Evolutionary conservation across 2,797 vertebrate species (phyloP), one percentile per base, ranked within the genome.

Genomic region (Lophius americanus): DNA sequence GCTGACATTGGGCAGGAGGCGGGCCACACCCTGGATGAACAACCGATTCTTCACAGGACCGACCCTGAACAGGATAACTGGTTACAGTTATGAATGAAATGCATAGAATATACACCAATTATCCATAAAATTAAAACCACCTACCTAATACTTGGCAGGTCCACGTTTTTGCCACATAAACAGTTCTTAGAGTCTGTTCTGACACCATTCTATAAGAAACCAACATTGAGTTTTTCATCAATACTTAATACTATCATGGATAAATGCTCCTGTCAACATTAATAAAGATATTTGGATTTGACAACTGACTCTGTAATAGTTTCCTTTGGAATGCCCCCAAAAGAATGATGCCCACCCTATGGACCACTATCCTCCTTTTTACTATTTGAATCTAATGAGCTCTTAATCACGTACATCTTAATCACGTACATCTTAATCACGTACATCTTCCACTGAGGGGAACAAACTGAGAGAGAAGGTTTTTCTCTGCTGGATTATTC

Each of bases 391-490:
- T 89, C 89, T 83, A 85, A 90, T 85, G 72, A 82, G 79, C 84
- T 76, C 85, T 83, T 84, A 89, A 91, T 91, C 81, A 86, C 77
- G 85, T 80, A 78, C 73, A 84, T 85, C 76, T 76, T 85, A 89
- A 91, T 91, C 81, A 86, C 77, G 85, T 80, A 78, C 73, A 84
- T 85, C 64, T 88, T 84, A 89, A 91, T 91, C 81, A 86, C 77
- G 85, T 80, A 78, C 73, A 84, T 85, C 76, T 76, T 85, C 79
- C 70, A 82, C 72, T 57, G 72, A 85, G 82, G 70, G 82, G 10
- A 39, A 38, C 4, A 79, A 79, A 48, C 77, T 52, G 61, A 59
- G 62, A 73, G 64, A 82, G 76, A 88, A 77, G 56, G 52, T 79
- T 69, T 78, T 79, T 68, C 6, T n/a, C 9, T 5, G 2, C 65